These are phyloP conservation scores for Ciconia stormi DNA, from an alignment of 2,113 vertebrate species.

Conservation along the genomic window DNA sequence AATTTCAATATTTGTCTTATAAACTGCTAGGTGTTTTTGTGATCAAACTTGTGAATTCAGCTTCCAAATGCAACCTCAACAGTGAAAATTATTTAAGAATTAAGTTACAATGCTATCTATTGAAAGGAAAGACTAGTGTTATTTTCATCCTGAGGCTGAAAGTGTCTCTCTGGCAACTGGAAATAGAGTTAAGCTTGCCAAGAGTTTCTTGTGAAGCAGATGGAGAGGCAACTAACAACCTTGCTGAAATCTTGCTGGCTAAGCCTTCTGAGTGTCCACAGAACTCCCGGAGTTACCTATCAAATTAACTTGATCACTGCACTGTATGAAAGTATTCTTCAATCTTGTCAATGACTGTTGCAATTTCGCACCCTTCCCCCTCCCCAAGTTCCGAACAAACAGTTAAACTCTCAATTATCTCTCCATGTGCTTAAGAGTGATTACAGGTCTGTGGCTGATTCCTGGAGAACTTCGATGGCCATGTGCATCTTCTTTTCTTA, in stretches of 20 bases:
- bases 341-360: not conserved
- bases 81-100: not conserved
- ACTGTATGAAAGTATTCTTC: not conserved
- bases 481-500: not conserved
- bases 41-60: not conserved
- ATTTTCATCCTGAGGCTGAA: conserved; percentile 34
- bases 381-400: not conserved
- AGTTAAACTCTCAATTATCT: not conserved
- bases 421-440: not conserved
- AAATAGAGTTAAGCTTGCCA: conserved; percentile 37
- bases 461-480: not conserved
- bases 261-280: not conserved
- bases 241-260: conserved; percentile 47
- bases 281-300: not conserved
- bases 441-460: not conserved
- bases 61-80: not conserved
- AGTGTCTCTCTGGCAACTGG: conserved; percentile 43
- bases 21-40: not conserved
- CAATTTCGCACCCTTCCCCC: not conserved
- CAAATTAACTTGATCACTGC: not conserved
- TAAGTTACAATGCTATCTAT: not conserved
- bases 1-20: not conserved
- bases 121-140: conserved; percentile 9
- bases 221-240: not conserved
- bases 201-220: conserved; percentile 33